phyloP scores from a whole-genome alignment of 2,888 invertebrate species.

The Orchestes rusci region DNA sequence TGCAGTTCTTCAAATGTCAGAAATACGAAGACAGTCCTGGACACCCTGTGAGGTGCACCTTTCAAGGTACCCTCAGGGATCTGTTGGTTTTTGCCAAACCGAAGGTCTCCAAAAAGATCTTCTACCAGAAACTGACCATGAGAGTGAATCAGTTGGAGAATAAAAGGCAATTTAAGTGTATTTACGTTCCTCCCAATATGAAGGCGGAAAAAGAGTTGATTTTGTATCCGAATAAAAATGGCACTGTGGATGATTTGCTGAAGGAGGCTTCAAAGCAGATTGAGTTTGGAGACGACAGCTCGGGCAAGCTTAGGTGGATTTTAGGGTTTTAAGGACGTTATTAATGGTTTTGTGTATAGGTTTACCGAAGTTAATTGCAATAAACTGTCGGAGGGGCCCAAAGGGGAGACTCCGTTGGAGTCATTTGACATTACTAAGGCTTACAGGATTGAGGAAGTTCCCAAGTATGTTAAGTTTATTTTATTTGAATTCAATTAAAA shows the following conservation, averaged over 20 bases:
- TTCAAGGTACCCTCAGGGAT: conserved; percentile 85
- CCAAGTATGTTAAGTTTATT: conserved; percentile 42
- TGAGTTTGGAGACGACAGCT: conserved; percentile 78
- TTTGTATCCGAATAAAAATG: conserved; percentile 93
- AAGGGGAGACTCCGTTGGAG: conserved; percentile 65
- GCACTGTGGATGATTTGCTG: conserved; percentile 80
- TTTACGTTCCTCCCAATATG: conserved; percentile 79
- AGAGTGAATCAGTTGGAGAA: conserved; percentile 95
- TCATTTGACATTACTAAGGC: conserved; percentile 45
- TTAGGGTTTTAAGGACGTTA: not conserved
- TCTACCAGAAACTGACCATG: conserved; percentile 94
- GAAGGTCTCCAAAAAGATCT: conserved; percentile 87
- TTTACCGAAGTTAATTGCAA: conserved; percentile 62
- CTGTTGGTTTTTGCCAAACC: conserved; percentile 81
- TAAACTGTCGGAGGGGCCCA: conserved; percentile 61
- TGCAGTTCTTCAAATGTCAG: conserved; percentile 96
- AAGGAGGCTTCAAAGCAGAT: conserved; percentile 92
- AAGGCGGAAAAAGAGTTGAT: conserved; percentile 95
- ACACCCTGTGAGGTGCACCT: conserved; percentile 76
- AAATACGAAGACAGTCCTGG: conserved; percentile 90
- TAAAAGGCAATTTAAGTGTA: conserved; percentile 90
- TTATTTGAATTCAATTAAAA: conserved; percentile 2
- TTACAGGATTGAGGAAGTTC: conserved; percentile 88
- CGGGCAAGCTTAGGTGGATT: conserved; percentile 67
- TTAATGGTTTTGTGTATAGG: conserved; percentile 26